Evolutionary conservation across 2,797 vertebrate species (phyloP).

Genomic region (Dicrostonyx torquatus): DNA sequence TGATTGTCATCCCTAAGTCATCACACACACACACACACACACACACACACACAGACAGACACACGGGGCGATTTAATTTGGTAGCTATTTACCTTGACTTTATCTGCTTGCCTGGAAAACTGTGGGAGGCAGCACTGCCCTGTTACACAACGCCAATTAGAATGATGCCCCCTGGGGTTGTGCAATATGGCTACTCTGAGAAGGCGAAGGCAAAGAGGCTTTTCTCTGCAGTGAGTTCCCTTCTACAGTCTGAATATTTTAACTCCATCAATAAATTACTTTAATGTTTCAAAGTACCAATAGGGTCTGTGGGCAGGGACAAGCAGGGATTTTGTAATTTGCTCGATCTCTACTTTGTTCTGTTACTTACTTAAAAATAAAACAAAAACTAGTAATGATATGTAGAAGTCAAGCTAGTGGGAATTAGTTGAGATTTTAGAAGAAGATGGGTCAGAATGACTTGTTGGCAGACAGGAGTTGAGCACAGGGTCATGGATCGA

Average conservation of each 20-base stretch:
- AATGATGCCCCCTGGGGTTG: conserved; percentile 33
- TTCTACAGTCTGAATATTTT: conserved; percentile 55
- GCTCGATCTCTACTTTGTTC: conserved; percentile 4
- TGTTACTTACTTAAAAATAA: not conserved
- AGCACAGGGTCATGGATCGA: not conserved
- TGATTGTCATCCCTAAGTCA: conserved; percentile 18
- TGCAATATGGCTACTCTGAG: conserved; percentile 36
- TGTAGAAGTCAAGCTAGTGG: conserved; percentile 16
- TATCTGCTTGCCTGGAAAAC: conserved; percentile 20
- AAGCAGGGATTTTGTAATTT: not conserved
- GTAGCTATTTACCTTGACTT: conserved; percentile 59
- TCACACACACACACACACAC: not conserved
- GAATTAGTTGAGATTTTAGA: conserved; percentile 23
- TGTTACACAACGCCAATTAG: conserved; percentile 10
- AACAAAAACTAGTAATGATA: not conserved
- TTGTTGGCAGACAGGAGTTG: not conserved
- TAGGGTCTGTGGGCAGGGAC: conserved; percentile 20
- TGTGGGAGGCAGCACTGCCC: conserved; percentile 26
- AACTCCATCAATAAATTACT: conserved; percentile 41
- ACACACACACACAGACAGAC: not conserved
- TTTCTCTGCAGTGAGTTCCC: conserved; percentile 48
- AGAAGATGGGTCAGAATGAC: not conserved
- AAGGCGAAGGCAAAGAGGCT: conserved; percentile 28
- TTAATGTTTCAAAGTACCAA: not conserved
- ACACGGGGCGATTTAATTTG: conserved; percentile 2